Evolutionary conservation across 2,113 vertebrate genomes (phyloP).

Genomic region (Manacus vitellinus): DNA sequence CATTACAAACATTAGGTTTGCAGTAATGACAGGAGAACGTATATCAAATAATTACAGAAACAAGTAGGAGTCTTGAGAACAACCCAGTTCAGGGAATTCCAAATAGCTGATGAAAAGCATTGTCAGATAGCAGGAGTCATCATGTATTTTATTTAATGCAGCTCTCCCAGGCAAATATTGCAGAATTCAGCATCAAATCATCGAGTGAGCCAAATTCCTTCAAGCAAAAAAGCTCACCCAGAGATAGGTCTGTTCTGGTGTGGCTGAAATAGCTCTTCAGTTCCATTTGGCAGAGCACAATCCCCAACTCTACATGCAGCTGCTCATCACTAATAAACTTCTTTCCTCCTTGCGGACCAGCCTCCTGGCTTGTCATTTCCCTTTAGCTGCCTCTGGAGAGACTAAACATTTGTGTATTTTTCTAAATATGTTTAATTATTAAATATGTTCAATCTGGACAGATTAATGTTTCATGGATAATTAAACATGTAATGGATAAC

Average conservation of each 20-base stretch:
- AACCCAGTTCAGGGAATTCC: not conserved
- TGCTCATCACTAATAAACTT: not conserved
- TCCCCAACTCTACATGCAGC: not conserved
- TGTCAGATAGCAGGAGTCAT: not conserved
- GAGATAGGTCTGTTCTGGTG: not conserved
- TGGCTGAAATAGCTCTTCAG: not conserved
- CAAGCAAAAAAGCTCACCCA: not conserved
- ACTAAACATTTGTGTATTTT: not conserved
- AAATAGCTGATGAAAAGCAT: not conserved
- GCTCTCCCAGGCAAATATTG: not conserved
- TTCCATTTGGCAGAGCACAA: not conserved
- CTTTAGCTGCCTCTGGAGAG: not conserved
- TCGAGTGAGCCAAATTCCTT: not conserved
- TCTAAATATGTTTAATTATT: not conserved
- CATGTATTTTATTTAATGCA: not conserved
- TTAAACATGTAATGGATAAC: not conserved
- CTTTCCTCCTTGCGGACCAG: not conserved
- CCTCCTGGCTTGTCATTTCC: not conserved
- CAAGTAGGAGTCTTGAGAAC: not conserved
- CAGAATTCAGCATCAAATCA: not conserved
- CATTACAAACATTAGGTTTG: not conserved
- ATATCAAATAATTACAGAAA: not conserved
- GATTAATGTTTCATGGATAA: not conserved
- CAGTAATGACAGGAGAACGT: not conserved
- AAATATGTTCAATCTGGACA: not conserved